These are phyloP conservation scores for Amazona vittata DNA, from an alignment of 2,113 vertebrate genomes.

Conservation along the genomic window DNA sequence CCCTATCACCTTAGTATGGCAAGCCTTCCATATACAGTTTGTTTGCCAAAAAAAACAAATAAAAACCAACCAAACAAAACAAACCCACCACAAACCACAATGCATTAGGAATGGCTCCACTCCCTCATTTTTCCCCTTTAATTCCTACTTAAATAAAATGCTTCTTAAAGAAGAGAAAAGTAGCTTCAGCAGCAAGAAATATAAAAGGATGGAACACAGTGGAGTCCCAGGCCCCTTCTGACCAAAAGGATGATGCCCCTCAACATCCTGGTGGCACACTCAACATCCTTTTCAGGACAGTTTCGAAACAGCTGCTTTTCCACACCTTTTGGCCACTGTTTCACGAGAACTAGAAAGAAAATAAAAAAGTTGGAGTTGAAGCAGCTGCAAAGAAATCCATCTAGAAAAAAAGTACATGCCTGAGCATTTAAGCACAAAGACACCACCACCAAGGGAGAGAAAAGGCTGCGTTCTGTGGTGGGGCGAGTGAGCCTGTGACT, in stretches of 20 bases:
- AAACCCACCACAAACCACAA: not conserved
- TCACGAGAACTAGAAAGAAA: not conserved
- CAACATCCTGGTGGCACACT: not conserved
- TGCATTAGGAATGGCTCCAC: not conserved
- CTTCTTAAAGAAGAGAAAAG: not conserved
- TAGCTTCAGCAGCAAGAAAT: not conserved
- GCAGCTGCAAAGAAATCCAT: not conserved
- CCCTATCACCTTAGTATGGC: not conserved
- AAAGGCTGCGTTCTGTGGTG: not conserved
- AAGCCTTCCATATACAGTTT: not conserved
- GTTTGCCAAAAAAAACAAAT: not conserved
- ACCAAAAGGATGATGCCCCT: not conserved
- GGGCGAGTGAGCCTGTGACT: not conserved
- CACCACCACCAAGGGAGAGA: fast-evolving
- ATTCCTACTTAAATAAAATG: not conserved
- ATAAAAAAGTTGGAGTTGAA: not conserved
- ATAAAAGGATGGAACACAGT: not conserved
- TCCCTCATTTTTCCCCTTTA: not conserved
- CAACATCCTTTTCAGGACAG: not conserved
- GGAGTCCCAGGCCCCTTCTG: not conserved
- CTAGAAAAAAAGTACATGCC: not conserved
- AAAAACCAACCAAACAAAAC: not conserved
- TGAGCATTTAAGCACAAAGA: not conserved
- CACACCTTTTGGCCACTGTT: not conserved
- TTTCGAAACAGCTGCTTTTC: not conserved